phyloP scores from a whole-genome alignment of 2,888 invertebrate species.

The Leptarthrus brevirostris region DNA sequence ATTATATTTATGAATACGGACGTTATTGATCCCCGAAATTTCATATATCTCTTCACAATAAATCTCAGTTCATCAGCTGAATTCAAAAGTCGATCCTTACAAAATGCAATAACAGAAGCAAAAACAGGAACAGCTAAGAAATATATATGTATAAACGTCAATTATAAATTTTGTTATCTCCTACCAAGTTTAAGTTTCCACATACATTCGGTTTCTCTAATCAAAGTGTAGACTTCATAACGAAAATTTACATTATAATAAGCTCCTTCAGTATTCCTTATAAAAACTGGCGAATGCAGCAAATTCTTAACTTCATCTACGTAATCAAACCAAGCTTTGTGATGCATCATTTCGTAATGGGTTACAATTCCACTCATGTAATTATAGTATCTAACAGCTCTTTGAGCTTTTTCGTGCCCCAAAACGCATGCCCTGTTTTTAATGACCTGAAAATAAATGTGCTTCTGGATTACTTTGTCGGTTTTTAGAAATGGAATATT shows the following conservation, averaged over 20 bases:
- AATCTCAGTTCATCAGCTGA: constrained; percentile 73
- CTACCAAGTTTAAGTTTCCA: constrained; percentile 77
- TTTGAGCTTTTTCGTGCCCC: constrained; percentile 75
- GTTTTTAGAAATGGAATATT: not conserved
- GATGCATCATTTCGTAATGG: constrained; percentile 86
- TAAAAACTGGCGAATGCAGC: constrained; percentile 76
- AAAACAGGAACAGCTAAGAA: constrained; percentile 81
- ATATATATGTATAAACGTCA: too few species aligned
- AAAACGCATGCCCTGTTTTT: constrained; percentile 67
- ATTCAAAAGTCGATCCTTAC: constrained; percentile 75
- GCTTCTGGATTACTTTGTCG: too few species aligned
- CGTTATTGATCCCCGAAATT: constrained; percentile 68
- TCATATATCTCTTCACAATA: constrained; percentile 73
- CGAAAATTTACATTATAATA: constrained; percentile 80
- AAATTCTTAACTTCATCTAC: constrained; percentile 74
- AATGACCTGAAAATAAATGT: constrained; percentile 56
- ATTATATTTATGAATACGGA: constrained; percentile 76
- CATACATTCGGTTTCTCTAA: constrained; percentile 85
- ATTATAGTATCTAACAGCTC: constrained; percentile 82
- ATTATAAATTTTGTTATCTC: constrained; percentile 49
- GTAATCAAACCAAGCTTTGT: constrained; percentile 83
- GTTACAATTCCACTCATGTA: constrained; percentile 81
- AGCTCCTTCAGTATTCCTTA: constrained; percentile 65
- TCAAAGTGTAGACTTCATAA: constrained; percentile 76
- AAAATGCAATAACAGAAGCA: constrained; percentile 79